Evolutionary conservation across 2,113 vertebrate genomes (phyloP).

Genomic region (Cyprinodon tularosa): DNA sequence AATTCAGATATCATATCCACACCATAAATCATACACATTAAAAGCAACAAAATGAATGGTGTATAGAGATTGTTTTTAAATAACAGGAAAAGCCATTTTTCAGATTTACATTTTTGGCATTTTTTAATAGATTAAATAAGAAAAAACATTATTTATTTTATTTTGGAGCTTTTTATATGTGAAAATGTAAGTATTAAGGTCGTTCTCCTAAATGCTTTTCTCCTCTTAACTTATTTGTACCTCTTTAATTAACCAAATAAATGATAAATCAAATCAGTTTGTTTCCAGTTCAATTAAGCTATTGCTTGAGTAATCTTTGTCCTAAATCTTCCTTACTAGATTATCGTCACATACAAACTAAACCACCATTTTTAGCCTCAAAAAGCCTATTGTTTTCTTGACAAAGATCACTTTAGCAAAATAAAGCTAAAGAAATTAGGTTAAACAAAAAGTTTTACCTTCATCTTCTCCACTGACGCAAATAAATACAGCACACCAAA

Average conservation of each 20-base stretch:
- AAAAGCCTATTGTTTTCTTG: neutral
- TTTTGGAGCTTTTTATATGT: neutral
- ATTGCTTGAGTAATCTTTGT: too few species aligned
- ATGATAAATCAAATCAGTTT: neutral
- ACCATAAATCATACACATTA: too few species aligned
- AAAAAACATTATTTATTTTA: neutral
- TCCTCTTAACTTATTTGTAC: neutral
- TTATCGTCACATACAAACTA: neutral
- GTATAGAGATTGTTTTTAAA: too few species aligned
- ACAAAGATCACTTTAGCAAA: neutral
- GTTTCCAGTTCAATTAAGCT: too few species aligned
- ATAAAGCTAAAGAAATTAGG: neutral
- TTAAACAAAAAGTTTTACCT: conserved; percentile 28
- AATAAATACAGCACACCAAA: conserved; percentile 8
- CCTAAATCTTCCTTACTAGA: neutral
- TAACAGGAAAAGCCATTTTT: too few species aligned
- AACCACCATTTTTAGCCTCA: neutral
- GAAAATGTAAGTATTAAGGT: neutral
- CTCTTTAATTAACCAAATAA: neutral
- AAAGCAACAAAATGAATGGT: too few species aligned
- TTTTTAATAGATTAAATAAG: neutral
- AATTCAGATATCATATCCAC: too few species aligned
- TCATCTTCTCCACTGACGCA: conserved; percentile 2
- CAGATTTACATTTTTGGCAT: neutral
- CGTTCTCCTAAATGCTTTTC: neutral